Evolutionary conservation across 2,113 vertebrate species (phyloP).

Genomic region (Tursiops truncatus): DNA sequence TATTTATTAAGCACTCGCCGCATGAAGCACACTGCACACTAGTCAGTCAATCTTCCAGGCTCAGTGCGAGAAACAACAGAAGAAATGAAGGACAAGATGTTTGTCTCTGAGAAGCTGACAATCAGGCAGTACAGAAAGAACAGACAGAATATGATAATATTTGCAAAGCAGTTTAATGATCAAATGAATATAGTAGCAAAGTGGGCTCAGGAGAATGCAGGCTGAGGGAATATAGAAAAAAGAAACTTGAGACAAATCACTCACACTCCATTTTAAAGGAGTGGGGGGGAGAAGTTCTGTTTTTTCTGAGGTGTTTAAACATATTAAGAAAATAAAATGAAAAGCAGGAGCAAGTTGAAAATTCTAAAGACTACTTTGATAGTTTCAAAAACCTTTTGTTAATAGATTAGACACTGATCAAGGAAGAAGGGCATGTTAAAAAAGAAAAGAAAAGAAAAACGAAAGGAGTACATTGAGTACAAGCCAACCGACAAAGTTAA

Average conservation of each 20-base stretch:
- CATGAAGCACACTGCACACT: not conserved
- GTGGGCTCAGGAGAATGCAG: constrained; percentile 3
- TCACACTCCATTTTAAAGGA: constrained; percentile 5
- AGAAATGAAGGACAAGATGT: constrained; percentile 33
- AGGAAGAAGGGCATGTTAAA: not conserved
- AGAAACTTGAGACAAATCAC: not conserved
- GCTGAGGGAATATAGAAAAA: not conserved
- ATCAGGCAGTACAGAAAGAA: not conserved
- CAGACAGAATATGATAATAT: not conserved
- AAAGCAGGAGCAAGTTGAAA: constrained; percentile 8
- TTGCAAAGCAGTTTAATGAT: constrained; percentile 44
- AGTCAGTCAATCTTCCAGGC: constrained; percentile 48
- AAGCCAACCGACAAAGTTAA: not conserved
- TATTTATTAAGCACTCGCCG: constrained; percentile 62
- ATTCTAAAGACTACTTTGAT: constrained; percentile 2
- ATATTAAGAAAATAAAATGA: constrained; percentile 17
- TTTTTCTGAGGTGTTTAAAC: constrained; percentile 24
- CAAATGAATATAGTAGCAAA: constrained; percentile 39
- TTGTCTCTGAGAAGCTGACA: constrained; percentile 21
- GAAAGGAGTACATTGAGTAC: not conserved
- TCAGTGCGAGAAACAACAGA: not conserved
- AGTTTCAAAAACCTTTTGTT: not conserved
- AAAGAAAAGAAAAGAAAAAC: not conserved
- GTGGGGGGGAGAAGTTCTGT: not conserved
- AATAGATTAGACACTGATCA: not conserved